These are phyloP conservation scores for Indri indri DNA, from an alignment of 2,113 vertebrate species.

Conservation along the genomic window DNA sequence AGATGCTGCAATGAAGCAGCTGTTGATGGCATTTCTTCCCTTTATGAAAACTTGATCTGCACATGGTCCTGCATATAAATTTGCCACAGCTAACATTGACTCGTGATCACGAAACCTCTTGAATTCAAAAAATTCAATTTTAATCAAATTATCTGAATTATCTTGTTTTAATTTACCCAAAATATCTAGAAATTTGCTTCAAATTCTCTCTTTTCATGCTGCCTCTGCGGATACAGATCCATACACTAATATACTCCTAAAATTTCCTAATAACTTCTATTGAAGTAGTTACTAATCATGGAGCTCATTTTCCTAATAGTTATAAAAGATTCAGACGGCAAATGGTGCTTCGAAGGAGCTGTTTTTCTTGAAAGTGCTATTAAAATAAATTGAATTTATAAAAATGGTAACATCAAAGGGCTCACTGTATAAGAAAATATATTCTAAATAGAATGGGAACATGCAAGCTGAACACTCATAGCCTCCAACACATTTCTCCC, in stretches of 20 bases:
- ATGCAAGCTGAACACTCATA: neutral
- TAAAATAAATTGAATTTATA: conserved; percentile 62
- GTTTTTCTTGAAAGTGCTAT: conserved; percentile 77
- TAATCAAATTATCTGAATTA: neutral
- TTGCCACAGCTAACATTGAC: neutral
- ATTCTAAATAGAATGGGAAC: conserved; percentile 42
- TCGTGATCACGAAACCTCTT: neutral
- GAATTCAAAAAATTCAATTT: neutral
- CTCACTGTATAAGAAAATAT: conserved; percentile 44
- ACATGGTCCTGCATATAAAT: neutral
- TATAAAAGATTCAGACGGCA: conserved; percentile 51
- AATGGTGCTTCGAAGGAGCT: neutral
- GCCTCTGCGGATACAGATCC: neutral
- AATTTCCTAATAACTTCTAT: neutral
- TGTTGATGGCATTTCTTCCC: too few relatives aligned
- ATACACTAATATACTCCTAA: neutral
- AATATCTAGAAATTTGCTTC: conserved; percentile 24
- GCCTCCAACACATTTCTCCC: neutral
- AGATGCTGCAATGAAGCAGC: neutral
- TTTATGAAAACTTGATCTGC: neutral
- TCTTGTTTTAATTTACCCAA: conserved; percentile 23
- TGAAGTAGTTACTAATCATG: conserved; percentile 30
- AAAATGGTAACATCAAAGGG: conserved; percentile 44
- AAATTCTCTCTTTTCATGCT: neutral
- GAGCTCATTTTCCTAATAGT: conserved; percentile 62